Evolutionary conservation across 2,888 invertebrate species (phyloP), one percentile per base, ranked within the genome.

Genomic region (Deilephila elpenor): DNA sequence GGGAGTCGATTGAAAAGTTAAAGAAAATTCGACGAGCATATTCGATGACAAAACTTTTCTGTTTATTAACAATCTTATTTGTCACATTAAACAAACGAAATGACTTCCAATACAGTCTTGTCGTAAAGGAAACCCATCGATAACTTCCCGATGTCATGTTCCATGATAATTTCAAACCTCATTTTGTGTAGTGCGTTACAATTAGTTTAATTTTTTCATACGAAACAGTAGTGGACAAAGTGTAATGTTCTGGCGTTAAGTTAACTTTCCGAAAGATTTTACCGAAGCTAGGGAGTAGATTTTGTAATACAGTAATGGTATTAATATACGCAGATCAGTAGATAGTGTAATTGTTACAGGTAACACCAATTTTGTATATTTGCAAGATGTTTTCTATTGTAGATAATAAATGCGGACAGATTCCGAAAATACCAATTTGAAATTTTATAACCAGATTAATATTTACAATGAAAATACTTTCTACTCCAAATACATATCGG

Each of bases 101-200:
- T 73, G 72, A 80, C 91, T 91, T 92, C 91, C 91, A 89, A 81
- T 80, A 73, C 77, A 67, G 67, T 67, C 51, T 67, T 80, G 87
- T 88, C 86, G 89, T 88, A 44, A 86, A 78, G 76, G 76, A 79
- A 79, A 71, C 53, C 32, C 51, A 51, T 67, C 67, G 67, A 78
- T 85, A 84, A 83, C 92, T 92, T 93, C 92, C 93, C 85, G 87
- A 89, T 89, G 87, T 89, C 88, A 86, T 78, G 80, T 83, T 88
- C 84, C 85, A 86, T 75, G 80, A 81, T 83, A 78, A 67, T 51
- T 67, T 67, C 78, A 83, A 90, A 93, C 91, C 92, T 91, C 90
- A 92, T 92, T 91, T 91, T 91, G 76, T 78, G 81, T 89, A 85
- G 85, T 78, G 70, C 34, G 34, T 59, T 59, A 51, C 67, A 44